Evolutionary conservation across 2,113 vertebrate species (phyloP).

Genomic region (Sialia sialis): DNA sequence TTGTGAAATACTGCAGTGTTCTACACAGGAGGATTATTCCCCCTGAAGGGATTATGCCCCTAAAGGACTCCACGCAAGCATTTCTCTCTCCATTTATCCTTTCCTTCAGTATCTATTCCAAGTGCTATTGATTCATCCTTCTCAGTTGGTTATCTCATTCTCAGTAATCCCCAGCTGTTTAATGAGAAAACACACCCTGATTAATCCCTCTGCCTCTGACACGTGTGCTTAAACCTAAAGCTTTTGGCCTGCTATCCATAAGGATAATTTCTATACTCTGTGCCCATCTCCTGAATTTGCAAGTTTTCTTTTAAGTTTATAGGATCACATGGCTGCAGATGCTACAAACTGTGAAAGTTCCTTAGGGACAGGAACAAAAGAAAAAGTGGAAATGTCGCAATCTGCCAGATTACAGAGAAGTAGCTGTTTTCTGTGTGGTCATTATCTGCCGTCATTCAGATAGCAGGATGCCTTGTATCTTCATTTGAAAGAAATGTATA

Average conservation of each 20-base stretch:
- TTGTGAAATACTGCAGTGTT: background rate
- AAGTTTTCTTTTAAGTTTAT: background rate
- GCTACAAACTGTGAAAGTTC: background rate
- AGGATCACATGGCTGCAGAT: background rate
- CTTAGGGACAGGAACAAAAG: background rate
- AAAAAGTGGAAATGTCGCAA: background rate
- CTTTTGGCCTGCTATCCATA: background rate
- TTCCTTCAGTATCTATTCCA: background rate
- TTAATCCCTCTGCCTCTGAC: background rate
- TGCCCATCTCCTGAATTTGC: background rate
- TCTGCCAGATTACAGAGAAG: background rate
- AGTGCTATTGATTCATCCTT: background rate
- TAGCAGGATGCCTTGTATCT: background rate
- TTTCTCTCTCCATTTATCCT: background rate
- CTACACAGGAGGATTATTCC: background rate
- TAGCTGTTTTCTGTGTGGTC: background rate
- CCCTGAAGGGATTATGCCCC: background rate
- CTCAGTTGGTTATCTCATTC: background rate
- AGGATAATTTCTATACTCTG: background rate
- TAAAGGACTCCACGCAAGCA: fast-evolving
- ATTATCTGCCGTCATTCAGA: background rate
- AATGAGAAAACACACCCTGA: background rate
- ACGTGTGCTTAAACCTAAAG: background rate
- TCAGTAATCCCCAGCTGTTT: background rate
- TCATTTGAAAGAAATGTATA: background rate